These are phyloP conservation scores for Callorhinus ursinus DNA, from an alignment of 2,113 vertebrate genomes.

Conservation along the genomic window DNA sequence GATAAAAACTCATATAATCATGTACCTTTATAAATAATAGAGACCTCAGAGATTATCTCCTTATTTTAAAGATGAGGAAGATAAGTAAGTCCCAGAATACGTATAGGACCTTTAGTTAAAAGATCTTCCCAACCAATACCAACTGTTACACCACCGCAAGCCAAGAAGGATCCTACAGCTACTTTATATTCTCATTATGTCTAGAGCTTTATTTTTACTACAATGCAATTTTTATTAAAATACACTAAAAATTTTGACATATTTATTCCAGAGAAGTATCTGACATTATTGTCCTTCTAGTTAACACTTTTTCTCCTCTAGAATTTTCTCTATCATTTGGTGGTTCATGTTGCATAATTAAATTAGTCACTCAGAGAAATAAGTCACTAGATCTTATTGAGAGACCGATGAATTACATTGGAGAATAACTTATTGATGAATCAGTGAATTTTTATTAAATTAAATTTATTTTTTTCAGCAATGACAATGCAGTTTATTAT, in stretches of 20 bases:
- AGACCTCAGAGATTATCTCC: neutral
- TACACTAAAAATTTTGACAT: neutral
- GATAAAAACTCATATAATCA: neutral
- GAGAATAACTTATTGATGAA: neutral
- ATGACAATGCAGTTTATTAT: slow-evolving; percentile 88
- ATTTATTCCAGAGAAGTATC: neutral
- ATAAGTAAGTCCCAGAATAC: neutral
- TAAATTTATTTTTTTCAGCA: slow-evolving; percentile 75
- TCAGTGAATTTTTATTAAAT: neutral
- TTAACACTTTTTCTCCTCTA: neutral
- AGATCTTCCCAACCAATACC: neutral
- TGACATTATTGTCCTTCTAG: neutral
- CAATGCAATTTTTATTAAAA: neutral
- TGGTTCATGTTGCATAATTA: neutral
- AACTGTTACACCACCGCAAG: neutral
- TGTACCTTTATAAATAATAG: neutral
- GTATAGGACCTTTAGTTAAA: neutral
- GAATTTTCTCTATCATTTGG: neutral
- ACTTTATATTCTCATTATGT: neutral
- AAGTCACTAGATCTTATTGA: neutral
- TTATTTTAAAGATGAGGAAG: neutral
- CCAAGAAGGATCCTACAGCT: neutral
- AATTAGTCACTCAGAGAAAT: neutral
- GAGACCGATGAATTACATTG: neutral
- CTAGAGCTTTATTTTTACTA: neutral